phyloP scores from a whole-genome alignment of 2,797 vertebrate species.

The Tiaroga cobitis region DNA sequence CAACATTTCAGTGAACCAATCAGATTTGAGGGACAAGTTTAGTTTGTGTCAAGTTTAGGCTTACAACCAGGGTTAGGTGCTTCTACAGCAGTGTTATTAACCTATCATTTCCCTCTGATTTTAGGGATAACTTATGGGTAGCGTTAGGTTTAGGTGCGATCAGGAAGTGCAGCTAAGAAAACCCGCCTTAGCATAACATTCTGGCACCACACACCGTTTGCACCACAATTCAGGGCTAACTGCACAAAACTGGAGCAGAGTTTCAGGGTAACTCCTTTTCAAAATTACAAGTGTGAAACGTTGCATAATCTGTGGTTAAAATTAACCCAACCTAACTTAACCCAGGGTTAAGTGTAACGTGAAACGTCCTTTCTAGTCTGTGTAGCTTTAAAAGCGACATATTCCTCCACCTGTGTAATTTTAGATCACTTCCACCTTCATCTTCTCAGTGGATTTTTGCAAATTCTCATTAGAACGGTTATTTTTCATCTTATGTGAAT shows the following conservation, averaged over 20 bases:
- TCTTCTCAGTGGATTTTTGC: not conserved
- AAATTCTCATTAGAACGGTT: slow-evolving; percentile 4
- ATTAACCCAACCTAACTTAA: too few species aligned
- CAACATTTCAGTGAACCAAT: too few species aligned
- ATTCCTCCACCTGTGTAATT: not conserved
- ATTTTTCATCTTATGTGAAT: slow-evolving; percentile 12
- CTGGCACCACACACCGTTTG: not conserved
- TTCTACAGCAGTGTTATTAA: too few species aligned
- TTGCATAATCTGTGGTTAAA: not conserved
- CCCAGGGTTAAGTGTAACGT: not conserved
- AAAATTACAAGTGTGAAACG: not conserved
- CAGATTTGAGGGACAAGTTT: too few species aligned
- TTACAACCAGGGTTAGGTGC: too few species aligned
- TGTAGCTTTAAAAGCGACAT: not conserved
- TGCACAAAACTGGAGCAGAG: not conserved
- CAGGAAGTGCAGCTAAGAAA: not conserved
- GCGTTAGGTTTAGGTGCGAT: too few species aligned
- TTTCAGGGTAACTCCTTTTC: not conserved
- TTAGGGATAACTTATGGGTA: too few species aligned
- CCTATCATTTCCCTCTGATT: too few species aligned
- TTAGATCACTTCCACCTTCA: not conserved
- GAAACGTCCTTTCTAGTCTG: not conserved
- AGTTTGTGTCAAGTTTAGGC: too few species aligned
- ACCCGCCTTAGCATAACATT: not conserved
- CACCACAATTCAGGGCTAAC: not conserved